Evolutionary conservation across 2,113 vertebrate genomes (phyloP).

Genomic region (Mustelus asterias): DNA sequence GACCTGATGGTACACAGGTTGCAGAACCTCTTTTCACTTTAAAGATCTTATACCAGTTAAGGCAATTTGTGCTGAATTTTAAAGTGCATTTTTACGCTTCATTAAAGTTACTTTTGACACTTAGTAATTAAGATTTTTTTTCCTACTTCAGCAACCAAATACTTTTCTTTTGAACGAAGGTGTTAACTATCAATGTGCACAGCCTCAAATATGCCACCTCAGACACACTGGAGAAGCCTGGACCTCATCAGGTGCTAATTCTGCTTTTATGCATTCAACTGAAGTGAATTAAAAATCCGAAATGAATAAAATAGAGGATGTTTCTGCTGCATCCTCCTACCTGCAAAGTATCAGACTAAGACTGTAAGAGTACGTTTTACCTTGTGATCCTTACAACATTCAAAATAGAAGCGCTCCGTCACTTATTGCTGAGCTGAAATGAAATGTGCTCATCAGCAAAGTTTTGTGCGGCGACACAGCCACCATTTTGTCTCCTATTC

Average conservation of each 20-base stretch:
- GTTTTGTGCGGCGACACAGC: not conserved
- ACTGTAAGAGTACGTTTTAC: not conserved
- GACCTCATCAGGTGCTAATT: not conserved
- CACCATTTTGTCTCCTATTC: not conserved
- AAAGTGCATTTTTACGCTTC: conserved; percentile 35
- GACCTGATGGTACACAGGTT: conserved; percentile 32
- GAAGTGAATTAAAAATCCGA: conserved; percentile 17
- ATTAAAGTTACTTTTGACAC: conserved; percentile 1
- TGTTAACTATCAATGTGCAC: conserved; percentile 6
- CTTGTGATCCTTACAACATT: not conserved
- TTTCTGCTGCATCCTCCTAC: not conserved
- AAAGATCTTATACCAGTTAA: conserved; percentile 31
- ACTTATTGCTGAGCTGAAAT: conserved; percentile 28
- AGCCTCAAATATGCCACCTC: not conserved
- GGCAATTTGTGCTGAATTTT: conserved; percentile 38
- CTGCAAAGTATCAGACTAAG: not conserved
- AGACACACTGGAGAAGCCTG: not conserved
- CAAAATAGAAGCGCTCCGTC: conserved; percentile 7
- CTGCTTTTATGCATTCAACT: not conserved
- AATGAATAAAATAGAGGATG: not conserved
- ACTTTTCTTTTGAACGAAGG: not conserved
- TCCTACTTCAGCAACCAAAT: not conserved
- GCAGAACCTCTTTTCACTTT: conserved; percentile 36
- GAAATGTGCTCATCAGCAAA: conserved; percentile 31
- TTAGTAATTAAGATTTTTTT: not conserved